Evolutionary conservation across 2,888 invertebrate genomes (phyloP).

Genomic region (Ichneumon xanthorius): DNA sequence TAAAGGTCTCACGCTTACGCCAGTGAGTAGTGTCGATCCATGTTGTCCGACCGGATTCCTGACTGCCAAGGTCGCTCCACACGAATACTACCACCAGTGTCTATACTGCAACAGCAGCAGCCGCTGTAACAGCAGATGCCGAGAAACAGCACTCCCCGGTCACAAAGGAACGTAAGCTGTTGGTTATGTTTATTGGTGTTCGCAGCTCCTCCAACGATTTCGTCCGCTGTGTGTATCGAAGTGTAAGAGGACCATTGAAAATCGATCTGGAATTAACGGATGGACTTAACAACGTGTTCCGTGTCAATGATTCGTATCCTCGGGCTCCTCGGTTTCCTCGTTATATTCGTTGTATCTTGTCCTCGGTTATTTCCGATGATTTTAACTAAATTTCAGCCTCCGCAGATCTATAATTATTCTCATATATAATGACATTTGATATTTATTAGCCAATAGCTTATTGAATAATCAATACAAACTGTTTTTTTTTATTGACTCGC

Average conservation of each 20-base stretch:
- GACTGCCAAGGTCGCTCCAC: constrained; percentile 80
- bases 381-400: constrained; percentile 3
- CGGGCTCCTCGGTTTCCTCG: background rate
- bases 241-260: background rate
- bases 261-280: background rate
- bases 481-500: background rate
- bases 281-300: background rate
- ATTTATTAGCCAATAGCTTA: background rate
- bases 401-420: background rate
- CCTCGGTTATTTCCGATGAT: background rate
- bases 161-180: constrained; percentile 56
- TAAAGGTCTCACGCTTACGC: constrained; percentile 72
- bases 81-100: constrained; percentile 37
- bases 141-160: constrained; percentile 25
- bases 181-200: constrained; percentile 40
- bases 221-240: constrained; percentile 17
- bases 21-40: constrained; percentile 78
- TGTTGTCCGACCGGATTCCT: constrained; percentile 82
- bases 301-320: background rate
- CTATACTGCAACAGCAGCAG: constrained; percentile 37
- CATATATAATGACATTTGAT: background rate
- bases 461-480: background rate
- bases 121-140: constrained; percentile 16
- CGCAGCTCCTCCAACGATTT: constrained; percentile 36
- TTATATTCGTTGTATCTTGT: background rate